Conservation (phyloP, 1,140 invertebrate species). For the Drosophila oshimai region DNA sequence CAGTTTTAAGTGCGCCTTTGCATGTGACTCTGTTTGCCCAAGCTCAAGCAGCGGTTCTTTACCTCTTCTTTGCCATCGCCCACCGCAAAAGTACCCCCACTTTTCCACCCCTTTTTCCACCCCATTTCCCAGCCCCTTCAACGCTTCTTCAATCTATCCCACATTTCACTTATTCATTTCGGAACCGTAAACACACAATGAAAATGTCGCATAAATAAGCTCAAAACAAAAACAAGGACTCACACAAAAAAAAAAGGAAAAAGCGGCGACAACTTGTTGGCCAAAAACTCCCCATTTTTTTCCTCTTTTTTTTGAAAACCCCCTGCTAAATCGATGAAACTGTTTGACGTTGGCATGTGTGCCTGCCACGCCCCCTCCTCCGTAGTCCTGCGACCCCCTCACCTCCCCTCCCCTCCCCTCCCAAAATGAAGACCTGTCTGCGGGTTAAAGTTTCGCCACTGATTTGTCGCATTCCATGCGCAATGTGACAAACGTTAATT, state of each 20-base stretch:
- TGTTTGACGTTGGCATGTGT: conserved; percentile 59
- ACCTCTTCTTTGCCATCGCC: neutral
- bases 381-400: neutral
- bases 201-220: conserved; percentile 78
- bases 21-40: conserved; percentile 68
- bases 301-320: neutral
- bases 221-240: conserved; percentile 6
- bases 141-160: conserved; percentile 40
- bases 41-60: conserved; percentile 20
- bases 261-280: conserved; percentile 66
- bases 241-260: neutral
- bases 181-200: conserved; percentile 69
- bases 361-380: conserved; percentile 12
- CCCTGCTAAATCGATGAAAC: conserved; percentile 68
- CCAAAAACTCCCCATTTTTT: conserved; percentile 9
- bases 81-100: neutral
- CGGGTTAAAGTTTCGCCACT: conserved; percentile 56
- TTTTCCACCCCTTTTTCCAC: neutral
- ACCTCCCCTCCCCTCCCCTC: too few relatives aligned
- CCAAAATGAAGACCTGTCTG: conserved; percentile 18
- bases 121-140: neutral
- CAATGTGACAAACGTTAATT: conserved; percentile 81
- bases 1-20: conserved; percentile 78
- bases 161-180: conserved; percentile 49
- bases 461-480: conserved; percentile 78